Conservation (phyloP, 2,113 vertebrate species). For the Okapia johnstoni region DNA sequence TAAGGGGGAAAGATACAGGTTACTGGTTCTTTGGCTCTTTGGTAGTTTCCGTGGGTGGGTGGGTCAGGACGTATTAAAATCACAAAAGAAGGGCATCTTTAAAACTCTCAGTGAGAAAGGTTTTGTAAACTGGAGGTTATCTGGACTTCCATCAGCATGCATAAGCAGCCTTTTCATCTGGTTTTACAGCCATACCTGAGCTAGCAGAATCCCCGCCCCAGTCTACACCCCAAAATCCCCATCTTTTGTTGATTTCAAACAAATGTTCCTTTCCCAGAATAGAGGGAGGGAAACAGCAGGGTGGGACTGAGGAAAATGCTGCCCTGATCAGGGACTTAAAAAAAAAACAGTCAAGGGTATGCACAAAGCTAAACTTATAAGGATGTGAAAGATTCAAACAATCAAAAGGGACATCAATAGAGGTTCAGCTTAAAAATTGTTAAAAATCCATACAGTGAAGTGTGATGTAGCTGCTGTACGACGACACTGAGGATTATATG, state of each 20-base stretch:
- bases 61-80: not conserved
- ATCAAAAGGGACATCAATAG: not conserved
- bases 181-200: not conserved
- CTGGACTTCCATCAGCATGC: not conserved
- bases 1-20: fast-evolving
- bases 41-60: not conserved
- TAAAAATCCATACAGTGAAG: not conserved
- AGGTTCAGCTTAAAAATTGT: not conserved
- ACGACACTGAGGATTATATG: no score
- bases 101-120: not conserved
- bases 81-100: conserved; percentile 33
- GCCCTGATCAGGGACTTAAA: not conserved
- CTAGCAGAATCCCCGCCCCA: not conserved
- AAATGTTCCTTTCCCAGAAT: not conserved
- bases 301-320: not conserved
- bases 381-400: not conserved
- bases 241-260: not conserved
- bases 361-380: not conserved
- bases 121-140: not conserved
- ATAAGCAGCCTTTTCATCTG: not conserved
- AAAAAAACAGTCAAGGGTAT: not conserved
- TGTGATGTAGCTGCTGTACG: fast-evolving
- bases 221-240: not conserved
- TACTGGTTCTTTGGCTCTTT: not conserved
- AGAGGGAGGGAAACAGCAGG: not conserved